Evolutionary conservation across 2,888 invertebrate genomes (phyloP), one percentile per base, ranked within the genome.

Genomic region (Orthosia incerta): DNA sequence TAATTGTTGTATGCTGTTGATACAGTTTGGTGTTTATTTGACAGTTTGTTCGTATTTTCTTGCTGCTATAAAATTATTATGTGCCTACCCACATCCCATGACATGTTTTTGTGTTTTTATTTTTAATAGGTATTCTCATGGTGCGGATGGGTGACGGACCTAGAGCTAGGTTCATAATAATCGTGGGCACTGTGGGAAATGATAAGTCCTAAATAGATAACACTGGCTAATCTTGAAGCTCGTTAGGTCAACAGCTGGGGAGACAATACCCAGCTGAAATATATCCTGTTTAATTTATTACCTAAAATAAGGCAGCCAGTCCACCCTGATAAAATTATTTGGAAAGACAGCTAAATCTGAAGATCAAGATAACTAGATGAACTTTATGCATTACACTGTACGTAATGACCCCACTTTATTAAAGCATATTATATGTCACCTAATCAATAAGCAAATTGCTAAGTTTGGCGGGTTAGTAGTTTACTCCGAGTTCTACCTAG

Each of bases 1-100:
- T 83, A 82, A 84, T 82, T 76, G 64, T 83, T 77, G 31, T 72
- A 79, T 61, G 56, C 64, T 73, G 53, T 64, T 50, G 31, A 59
- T 60, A 72, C 74, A 71, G 45, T 72, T 74, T 57, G 69, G 51
- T 61, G 18, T 46, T 39, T 51, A 26, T n/a, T 61, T 60, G 31
- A 15, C 60, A 65, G n/a, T 59, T 55, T 57, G 1, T 48, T 57
- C 13, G 4, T 39, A 18, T 62, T 69, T 60, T 45, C 3, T 56
- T 16, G 7, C 13, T 65, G 26, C 3, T 55, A 39, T 31, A 12
- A 15, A n/a, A 59, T 5, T 12, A 50, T 65, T n/a, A 45, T 20
- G 9, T 45, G n/a, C 26, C 48, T 71, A 83, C 83, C 83, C 79
- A 48, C 62, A 83, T 51, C 48, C 15, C 11, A 39, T 48, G 0